These are phyloP conservation scores for Cecropterus lyciades DNA, from an alignment of 1,140 invertebrate species.

Conservation along the genomic window DNA sequence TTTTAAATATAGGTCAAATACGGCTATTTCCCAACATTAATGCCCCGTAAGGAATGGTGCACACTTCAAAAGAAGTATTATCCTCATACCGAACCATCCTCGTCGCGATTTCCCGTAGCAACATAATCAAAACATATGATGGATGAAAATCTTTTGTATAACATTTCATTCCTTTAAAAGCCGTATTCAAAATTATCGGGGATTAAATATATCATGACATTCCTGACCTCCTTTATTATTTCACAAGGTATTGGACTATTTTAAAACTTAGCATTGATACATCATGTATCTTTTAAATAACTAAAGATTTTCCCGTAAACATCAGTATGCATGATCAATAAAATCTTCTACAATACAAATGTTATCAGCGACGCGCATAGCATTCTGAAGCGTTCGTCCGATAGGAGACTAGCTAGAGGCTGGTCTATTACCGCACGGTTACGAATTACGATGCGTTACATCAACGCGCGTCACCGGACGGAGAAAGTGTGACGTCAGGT, in stretches of 20 bases:
- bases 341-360: background rate
- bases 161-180: too few relatives aligned
- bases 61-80: too few relatives aligned
- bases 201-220: background rate
- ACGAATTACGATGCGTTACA: slow-evolving; percentile 65
- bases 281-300: too few relatives aligned
- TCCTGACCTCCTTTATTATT: background rate
- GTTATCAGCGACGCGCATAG: background rate
- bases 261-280: background rate
- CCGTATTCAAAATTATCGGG: background rate
- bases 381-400: background rate
- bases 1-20: slow-evolving; percentile 22
- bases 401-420: slow-evolving; percentile 21
- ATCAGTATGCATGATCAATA: too few relatives aligned
- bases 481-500: slow-evolving; percentile 78
- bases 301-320: too few relatives aligned
- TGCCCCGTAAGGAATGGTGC: too few relatives aligned
- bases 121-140: too few relatives aligned
- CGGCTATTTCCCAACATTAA: too few relatives aligned
- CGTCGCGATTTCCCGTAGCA: background rate
- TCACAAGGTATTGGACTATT: background rate
- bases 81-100: too few relatives aligned
- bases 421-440: slow-evolving; percentile 56
- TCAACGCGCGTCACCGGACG: slow-evolving; percentile 66
- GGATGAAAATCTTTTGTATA: too few relatives aligned